Evolutionary conservation across 2,888 invertebrate genomes (phyloP), one percentile per base, ranked within the genome.

Genomic region (Sphecodes monilicornis): DNA sequence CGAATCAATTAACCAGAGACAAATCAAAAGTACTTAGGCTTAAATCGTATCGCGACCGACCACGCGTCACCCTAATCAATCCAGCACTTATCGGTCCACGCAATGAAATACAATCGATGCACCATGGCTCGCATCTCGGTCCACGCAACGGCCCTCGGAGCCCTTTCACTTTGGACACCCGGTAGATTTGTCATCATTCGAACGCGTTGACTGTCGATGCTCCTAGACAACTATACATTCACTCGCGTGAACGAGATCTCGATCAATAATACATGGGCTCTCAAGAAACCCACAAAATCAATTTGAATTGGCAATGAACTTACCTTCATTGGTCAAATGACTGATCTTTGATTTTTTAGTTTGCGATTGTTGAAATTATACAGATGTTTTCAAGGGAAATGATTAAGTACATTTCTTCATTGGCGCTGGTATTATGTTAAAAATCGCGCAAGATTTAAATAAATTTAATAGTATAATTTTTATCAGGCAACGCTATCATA

Each of bases 21-120:
- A 78, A 86, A 86, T 86, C 85, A 85, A 86, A 85, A 86, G 77
- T 85, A 80, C 81, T 64, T 76, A 80, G 80, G 50, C 41, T 76
- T 80, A 81, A 76, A 82, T 71, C 41, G 69, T 41, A 57, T 18
- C 64, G 54, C 66, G 78, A 72, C 69, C 41, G 41, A 75, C 43
- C 64, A 39, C 75, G 70, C n/a, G 50, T 69, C 36, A 36, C 41
- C 22, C 18, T 39, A 66, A 36, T 64, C 64, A 66, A 10, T 22
- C 72, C 50, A 32, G 22, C 50, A 41, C 43, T 22, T 66, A n/a
- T 68, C 50, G 41, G 16, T 60, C 8, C 72, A 29, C 16, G 60
- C 46, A 46, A 32, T 50, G 16, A 71, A 29, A 78, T 43, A 60
- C 43, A 78, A 78, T 64, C 71, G 77, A 60, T 46, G 46, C 22